Evolutionary conservation across 2,797 vertebrate species (phyloP).

Genomic region (Pelobates cultripes): DNA sequence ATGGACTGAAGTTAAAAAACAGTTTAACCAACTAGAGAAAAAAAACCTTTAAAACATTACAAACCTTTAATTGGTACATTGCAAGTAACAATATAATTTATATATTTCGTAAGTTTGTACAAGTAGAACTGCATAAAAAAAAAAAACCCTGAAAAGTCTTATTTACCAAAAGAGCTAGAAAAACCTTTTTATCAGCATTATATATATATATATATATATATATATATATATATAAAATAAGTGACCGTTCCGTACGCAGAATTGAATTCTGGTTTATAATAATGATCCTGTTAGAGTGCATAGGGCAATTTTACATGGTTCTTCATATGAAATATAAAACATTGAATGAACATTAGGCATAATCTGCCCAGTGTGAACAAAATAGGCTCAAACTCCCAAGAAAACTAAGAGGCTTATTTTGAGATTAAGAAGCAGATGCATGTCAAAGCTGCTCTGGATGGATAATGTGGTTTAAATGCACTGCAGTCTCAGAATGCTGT

Average conservation of each 20-base stretch:
- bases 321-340: constrained; percentile 48
- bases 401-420: constrained; percentile 52
- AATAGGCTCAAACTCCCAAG: constrained; percentile 50
- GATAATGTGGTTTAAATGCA: constrained; percentile 48
- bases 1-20: too few species aligned
- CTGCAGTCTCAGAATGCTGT: constrained; percentile 44
- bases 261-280: constrained; percentile 29
- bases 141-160: not conserved
- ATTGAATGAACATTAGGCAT: constrained; percentile 49
- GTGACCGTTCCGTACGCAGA: constrained; percentile 11
- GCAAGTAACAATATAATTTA: too few species aligned
- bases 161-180: not conserved
- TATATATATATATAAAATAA: not conserved
- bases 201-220: not conserved
- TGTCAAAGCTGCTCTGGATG: constrained; percentile 53
- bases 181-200: not conserved
- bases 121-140: too few species aligned
- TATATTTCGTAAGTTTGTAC: not conserved
- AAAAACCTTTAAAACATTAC: too few species aligned
- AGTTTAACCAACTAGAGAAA: too few species aligned
- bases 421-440: constrained; percentile 53
- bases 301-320: constrained; percentile 48
- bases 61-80: too few species aligned
- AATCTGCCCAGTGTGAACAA: constrained; percentile 50
- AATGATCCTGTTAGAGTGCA: constrained; percentile 50